phyloP scores from a whole-genome alignment of 1,140 invertebrate genomes.

The Diploscapter pachys region DNA sequence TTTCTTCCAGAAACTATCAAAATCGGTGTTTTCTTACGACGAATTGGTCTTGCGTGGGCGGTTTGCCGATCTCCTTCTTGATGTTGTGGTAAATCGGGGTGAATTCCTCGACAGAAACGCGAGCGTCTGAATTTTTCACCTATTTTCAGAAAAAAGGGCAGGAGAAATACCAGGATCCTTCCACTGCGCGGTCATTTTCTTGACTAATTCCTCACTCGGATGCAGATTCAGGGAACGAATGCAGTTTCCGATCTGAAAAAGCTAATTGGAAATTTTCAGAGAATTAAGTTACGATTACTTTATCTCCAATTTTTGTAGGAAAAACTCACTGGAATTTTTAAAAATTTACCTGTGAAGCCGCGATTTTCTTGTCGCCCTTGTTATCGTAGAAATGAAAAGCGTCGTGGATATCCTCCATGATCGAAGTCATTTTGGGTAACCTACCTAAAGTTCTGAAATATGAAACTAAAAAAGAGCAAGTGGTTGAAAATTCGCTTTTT shows the following conservation, averaged over 20 bases:
- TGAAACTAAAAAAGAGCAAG: background rate
- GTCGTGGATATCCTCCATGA: slow-evolving; percentile 20
- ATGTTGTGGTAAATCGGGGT: slow-evolving; percentile 31
- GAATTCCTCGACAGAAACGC: slow-evolving; percentile 24
- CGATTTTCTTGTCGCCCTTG: slow-evolving; percentile 26
- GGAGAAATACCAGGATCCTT: slow-evolving; percentile 7
- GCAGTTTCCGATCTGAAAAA: slow-evolving; percentile 11
- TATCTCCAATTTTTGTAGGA: background rate
- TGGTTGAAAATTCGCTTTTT: background rate
- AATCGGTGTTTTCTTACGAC: background rate
- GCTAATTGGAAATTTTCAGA: background rate
- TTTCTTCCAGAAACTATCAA: background rate
- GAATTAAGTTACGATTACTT: background rate
- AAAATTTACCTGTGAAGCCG: slow-evolving; percentile 12
- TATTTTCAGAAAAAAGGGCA: background rate
- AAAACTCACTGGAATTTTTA: background rate
- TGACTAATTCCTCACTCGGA: slow-evolving; percentile 23
- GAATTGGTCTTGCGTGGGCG: slow-evolving; percentile 15
- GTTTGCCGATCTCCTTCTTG: slow-evolving; percentile 12
- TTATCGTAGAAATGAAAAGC: slow-evolving; percentile 29
- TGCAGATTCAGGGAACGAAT: slow-evolving; percentile 25
- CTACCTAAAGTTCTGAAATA: background rate
- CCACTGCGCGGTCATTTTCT: slow-evolving; percentile 15
- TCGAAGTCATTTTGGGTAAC: background rate
- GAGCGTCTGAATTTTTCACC: slow-evolving; percentile 6